Percentiles rank a stretch among this genome's conserved stretches.
These are phyloP conservation scores for Phalera bucephala DNA, from an alignment of 2,888 invertebrate species.

Conservation along the genomic window DNA sequence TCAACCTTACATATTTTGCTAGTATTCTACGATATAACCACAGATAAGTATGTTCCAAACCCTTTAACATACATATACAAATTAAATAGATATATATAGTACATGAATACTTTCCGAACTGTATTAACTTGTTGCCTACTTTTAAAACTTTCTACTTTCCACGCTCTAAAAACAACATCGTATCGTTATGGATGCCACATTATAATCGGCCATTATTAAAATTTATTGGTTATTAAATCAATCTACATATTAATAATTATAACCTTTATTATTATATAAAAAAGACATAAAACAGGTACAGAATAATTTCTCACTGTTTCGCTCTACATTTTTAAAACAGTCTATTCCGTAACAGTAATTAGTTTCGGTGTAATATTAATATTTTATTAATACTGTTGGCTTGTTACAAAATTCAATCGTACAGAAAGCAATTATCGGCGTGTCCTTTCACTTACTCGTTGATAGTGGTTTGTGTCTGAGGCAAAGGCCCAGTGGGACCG, in stretches of 20 bases:
- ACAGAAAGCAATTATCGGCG: constrained; percentile 72
- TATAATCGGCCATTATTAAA: constrained; percentile 52
- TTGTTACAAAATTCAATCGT: constrained; percentile 65
- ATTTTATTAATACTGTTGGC: constrained; percentile 40
- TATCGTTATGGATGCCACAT: constrained; percentile 67
- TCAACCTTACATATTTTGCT: too few species aligned
- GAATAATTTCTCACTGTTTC: not conserved
- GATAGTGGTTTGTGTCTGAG: constrained; percentile 41
- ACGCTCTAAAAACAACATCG: constrained; percentile 80
- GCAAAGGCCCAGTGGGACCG: constrained; percentile 61
- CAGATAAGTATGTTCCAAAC: constrained; percentile 6
- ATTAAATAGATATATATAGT: constrained; percentile 32
- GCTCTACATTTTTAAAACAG: constrained; percentile 1
- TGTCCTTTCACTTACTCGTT: constrained; percentile 78
- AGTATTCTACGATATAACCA: too few species aligned
- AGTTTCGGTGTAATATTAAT: constrained; percentile 30
- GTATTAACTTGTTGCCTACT: constrained; percentile 71
- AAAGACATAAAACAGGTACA: not conserved
- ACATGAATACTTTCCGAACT: constrained; percentile 58
- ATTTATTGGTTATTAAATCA: constrained; percentile 39
- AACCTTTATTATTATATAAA: constrained; percentile 2
- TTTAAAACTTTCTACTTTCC: constrained; percentile 81
- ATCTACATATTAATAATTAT: constrained; percentile 14
- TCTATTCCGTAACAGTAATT: constrained; percentile 2
- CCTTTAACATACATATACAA: constrained; percentile 23